Base-by-base conservation (phyloP, 2,888 invertebrate species). In the Torymus tubicola region DNA sequence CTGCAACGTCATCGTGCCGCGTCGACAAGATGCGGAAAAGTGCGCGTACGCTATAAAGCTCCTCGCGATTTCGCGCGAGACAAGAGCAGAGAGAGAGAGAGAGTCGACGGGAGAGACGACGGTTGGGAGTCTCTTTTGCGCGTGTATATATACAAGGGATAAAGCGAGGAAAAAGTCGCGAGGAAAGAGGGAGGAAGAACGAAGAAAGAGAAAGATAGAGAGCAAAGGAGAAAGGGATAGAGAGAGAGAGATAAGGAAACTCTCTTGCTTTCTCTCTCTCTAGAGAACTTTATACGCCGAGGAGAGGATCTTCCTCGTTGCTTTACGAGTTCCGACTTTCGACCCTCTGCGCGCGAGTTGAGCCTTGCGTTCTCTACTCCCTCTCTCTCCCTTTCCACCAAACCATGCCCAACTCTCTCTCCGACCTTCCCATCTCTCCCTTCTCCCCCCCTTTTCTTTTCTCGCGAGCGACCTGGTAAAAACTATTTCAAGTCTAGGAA, bases 281-380 rank as follows among this genome's bases (percentile, higher is more conserved):
- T 14, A 10, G 21, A 18, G 64, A 75, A 75, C 67, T 75, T 75
- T 75, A 68, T 68, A 75, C 67, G 21, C 72, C 60, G 24, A 57
- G 65, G 10, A 55, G 31, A 24, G 21, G 58, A 64, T 78, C 58
- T 78, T 60, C 5, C 52, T 31, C 55, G 31, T 70, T 77, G 76
- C 76, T 77, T 77, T 77, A 78, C 78, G 78, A 78, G 78, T 72
- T 78, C 67, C 78, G 78, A 72, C 78, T 78, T 78, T 67, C 53
- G 11, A 71, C 24, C 24, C 67, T 55, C 53, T 8, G 14, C 60
- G 12, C 57, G 8, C 14, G 14, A n/a, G 31, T 24, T n/a, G 4
- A 31, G 31, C 31, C 31, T 31, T 8, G 31, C 53, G 8, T 16
- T 13, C 21, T 12, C 21, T 16, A 18, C 11, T 21, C 13, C 67